These are phyloP conservation scores for Caenorhabditis imperialis DNA, from an alignment of 2,888 invertebrate species.

Conservation along the genomic window DNA sequence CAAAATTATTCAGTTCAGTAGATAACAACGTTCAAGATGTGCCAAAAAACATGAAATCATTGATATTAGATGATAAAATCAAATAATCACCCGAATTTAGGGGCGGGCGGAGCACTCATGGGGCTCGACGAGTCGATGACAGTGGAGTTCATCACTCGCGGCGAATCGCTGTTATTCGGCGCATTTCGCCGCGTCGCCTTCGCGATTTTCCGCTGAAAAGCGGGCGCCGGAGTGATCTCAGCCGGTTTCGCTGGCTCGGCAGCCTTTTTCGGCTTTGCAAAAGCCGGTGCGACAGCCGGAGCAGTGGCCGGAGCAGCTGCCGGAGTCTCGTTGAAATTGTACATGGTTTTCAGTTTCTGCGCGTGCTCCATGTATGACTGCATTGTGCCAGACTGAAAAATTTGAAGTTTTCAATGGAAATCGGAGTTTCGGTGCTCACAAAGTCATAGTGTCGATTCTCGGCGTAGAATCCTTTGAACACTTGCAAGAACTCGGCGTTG, in stretches of 20 bases:
- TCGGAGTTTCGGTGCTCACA: slow-evolving; percentile 18
- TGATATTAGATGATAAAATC: background rate
- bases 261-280: background rate
- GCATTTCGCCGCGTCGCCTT: slow-evolving; percentile 37
- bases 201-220: slow-evolving; percentile 20
- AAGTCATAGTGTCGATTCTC: slow-evolving; percentile 49
- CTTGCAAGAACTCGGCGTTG: slow-evolving; percentile 45
- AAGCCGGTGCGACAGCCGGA: background rate
- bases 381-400: slow-evolving; percentile 56
- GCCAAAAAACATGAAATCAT: too few species aligned
- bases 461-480: slow-evolving; percentile 31
- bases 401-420: background rate
- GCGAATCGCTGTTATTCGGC: background rate
- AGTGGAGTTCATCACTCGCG: slow-evolving; percentile 12
- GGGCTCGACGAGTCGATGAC: slow-evolving; percentile 43
- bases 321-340: slow-evolving; percentile 23
- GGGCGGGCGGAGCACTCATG: slow-evolving; percentile 8
- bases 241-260: background rate
- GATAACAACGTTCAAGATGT: too few species aligned
- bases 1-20: too few species aligned
- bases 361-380: slow-evolving; percentile 59
- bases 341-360: slow-evolving; percentile 44
- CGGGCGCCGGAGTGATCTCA: background rate
- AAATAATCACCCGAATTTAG: slow-evolving; percentile 39
- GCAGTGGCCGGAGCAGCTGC: background rate